These are phyloP conservation scores for Hyperopisus bebe DNA, from an alignment of 2,113 vertebrate genomes.

Conservation along the genomic window DNA sequence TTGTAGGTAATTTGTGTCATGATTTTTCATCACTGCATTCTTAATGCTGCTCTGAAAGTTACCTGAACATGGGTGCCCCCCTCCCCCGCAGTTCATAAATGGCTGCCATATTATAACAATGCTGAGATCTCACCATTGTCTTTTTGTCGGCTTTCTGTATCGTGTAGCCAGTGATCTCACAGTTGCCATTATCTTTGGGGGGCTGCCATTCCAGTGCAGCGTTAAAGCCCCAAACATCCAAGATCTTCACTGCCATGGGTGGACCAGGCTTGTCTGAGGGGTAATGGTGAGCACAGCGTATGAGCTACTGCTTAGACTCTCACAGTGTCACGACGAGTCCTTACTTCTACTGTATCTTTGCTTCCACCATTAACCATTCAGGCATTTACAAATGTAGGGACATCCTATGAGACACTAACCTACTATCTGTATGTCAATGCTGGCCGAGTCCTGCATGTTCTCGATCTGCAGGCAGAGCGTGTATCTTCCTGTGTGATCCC, in stretches of 20 bases:
- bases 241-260: slow-evolving; percentile 58
- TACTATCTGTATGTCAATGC: slow-evolving; percentile 64
- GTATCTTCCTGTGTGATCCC: slow-evolving; percentile 74
- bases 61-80: no score
- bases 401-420: slow-evolving; percentile 51
- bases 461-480: slow-evolving; percentile 74
- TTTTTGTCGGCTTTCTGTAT: slow-evolving; percentile 89
- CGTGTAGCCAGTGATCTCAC: slow-evolving; percentile 72
- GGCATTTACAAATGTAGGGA: background rate
- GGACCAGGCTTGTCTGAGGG: slow-evolving; percentile 73
- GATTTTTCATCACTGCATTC: background rate
- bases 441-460: slow-evolving; percentile 76
- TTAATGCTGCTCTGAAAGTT: background rate
- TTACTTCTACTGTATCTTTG: background rate
- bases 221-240: slow-evolving; percentile 84
- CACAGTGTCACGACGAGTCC: background rate
- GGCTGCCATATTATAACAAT: background rate
- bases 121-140: slow-evolving; percentile 66
- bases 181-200: slow-evolving; percentile 79
- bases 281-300: background rate
- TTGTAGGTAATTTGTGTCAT: background rate
- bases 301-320: background rate
- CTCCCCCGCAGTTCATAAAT: background rate
- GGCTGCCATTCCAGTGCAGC: slow-evolving; percentile 75
- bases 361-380: background rate